Evolutionary conservation across 2,797 vertebrate genomes (phyloP), one percentile per base, ranked within the genome.

Genomic region (Oreortyx pictus): DNA sequence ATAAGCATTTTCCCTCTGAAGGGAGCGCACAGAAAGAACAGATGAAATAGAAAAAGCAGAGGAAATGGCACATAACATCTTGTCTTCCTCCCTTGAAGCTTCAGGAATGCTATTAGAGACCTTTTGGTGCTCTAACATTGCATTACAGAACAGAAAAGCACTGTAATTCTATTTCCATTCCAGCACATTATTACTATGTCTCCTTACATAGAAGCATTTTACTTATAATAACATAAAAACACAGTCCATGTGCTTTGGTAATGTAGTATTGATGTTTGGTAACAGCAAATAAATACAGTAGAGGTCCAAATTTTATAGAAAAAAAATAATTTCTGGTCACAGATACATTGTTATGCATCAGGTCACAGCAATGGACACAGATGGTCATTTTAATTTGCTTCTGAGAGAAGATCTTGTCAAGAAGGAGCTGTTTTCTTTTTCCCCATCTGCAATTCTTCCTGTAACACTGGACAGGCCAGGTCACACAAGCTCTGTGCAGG

Each of bases 221-320:
- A 66, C 35, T 84, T 81, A 80, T 14, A 54, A 82, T 62, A 76
- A 13, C 13, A 33, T 37, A 54, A 52, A 49, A 68, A 11, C 60
- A 62, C 25, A 62, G 64, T 46, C 16, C 5, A 27, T 72, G 23
- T 56, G 18, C 49, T 46, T 64, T 43, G 43, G 65, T 39, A 87
- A 56, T 50, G 75, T 14, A 68, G 29, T 15, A 73, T 4, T 64
- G 52, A 85, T 33, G 44, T 61, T 56, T 35, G 17, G n/a, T 54
- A 43, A 82, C 49, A 86, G 47, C 82, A 94, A 86, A 73, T 59
- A 82, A 92, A 80, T 31, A 70, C 27, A 47, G 29, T 16, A 89
- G 29, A 91, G 62, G 82, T 88, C 25, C 14, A 92, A 49, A 39
- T 23, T 71, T 8, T 31, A 33, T 18, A 47, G 31, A 37, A 64